Evolutionary conservation across 2,113 vertebrate genomes (phyloP).

Genomic region (Chionodraco myersi): DNA sequence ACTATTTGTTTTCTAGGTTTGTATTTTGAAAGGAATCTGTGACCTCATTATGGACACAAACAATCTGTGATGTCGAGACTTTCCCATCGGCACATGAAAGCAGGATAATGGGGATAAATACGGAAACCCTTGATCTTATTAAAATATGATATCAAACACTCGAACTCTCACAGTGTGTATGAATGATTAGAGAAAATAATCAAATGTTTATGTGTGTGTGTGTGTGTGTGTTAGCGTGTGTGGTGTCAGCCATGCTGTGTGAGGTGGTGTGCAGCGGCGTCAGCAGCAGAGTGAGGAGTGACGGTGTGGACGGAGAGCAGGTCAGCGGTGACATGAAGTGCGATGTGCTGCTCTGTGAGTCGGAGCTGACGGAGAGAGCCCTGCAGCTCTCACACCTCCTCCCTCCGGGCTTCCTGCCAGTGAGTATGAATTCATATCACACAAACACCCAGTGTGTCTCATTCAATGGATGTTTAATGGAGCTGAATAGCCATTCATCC

Average conservation of each 20-base stretch:
- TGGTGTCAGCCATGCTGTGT: constrained; percentile 85
- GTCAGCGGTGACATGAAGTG: constrained; percentile 73
- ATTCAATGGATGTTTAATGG: constrained; percentile 77
- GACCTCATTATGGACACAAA: constrained; percentile 6
- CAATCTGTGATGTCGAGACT: constrained; percentile 21
- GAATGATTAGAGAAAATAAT: not conserved
- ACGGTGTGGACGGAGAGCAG: constrained; percentile 52
- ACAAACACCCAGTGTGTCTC: constrained; percentile 42
- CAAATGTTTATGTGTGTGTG: not conserved
- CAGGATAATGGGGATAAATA: constrained; percentile 44
- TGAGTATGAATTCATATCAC: constrained; percentile 76
- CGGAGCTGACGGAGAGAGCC: constrained; percentile 84
- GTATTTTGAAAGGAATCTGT: not conserved
- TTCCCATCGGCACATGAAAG: constrained; percentile 49
- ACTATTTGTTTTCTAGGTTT: not conserved
- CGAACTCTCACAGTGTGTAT: not conserved
- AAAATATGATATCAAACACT: not conserved
- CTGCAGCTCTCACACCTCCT: constrained; percentile 89
- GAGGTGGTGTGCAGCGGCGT: constrained; percentile 78
- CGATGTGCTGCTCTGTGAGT: constrained; percentile 84
- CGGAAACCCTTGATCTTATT: not conserved
- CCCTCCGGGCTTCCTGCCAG: constrained; percentile 86
- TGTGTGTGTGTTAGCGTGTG: constrained; percentile 83
- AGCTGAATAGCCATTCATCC: constrained; percentile 75
- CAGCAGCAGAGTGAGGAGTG: constrained; percentile 52